phyloP scores from a whole-genome alignment of 2,888 invertebrate genomes.

The Melangyna quadrimaculata region DNA sequence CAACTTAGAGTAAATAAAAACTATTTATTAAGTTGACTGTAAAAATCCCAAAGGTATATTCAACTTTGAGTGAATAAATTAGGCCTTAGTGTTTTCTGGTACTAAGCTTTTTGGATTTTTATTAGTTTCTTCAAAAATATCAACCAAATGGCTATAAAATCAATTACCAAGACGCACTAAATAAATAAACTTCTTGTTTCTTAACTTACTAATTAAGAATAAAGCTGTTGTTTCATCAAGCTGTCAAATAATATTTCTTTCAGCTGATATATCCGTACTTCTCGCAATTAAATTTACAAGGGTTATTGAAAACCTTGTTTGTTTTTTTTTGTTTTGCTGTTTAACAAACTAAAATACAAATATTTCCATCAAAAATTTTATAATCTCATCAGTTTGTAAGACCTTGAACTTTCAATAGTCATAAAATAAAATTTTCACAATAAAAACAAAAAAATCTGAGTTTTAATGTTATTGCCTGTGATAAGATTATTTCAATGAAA shows the following conservation, averaged over 20 bases:
- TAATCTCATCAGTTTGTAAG: slow-evolving; percentile 12
- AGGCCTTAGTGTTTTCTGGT: too few species aligned
- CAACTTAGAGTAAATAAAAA: too few species aligned
- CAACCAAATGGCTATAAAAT: not conserved
- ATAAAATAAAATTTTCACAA: slow-evolving; percentile 38
- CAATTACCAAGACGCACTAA: not conserved
- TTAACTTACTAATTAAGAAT: not conserved
- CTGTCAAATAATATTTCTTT: not conserved
- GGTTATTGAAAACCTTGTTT: not conserved
- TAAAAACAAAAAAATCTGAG: not conserved
- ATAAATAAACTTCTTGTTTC: not conserved
- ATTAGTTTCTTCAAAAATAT: not conserved
- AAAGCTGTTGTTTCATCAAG: not conserved
- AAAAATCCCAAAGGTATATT: too few species aligned
- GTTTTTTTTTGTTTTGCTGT: not conserved
- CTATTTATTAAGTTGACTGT: too few species aligned
- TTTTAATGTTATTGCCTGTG: not conserved
- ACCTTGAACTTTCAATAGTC: slow-evolving; percentile 49
- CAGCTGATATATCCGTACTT: not conserved
- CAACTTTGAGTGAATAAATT: too few species aligned
- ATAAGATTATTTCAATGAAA: slow-evolving; percentile 40
- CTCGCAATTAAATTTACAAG: not conserved
- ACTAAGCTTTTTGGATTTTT: not conserved
- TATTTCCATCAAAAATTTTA: not conserved
- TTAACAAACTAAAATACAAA: not conserved